phyloP scores from a whole-genome alignment of 2,113 vertebrate genomes.

The Muscicapa adusta region DNA sequence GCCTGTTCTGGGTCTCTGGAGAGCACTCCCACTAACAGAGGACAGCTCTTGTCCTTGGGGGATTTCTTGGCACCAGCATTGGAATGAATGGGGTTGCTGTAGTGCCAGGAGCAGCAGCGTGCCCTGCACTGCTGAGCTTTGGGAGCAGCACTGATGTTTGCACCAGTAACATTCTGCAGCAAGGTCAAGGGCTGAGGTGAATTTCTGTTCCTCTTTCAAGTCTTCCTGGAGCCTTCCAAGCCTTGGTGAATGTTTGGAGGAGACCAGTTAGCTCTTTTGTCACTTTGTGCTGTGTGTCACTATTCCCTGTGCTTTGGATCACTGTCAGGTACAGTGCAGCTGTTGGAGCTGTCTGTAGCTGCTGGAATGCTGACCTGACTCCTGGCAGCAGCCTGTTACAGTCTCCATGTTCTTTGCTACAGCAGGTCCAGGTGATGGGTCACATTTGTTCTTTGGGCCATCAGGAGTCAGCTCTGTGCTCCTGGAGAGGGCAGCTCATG shows the following conservation, averaged over 20 bases:
- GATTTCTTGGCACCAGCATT: background rate
- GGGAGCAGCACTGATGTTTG: background rate
- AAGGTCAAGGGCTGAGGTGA: background rate
- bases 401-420: rapidly evolving
- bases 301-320: rapidly evolving
- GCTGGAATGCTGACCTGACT: background rate
- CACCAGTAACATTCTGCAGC: background rate
- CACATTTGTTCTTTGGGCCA: too few species aligned
- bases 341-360: background rate
- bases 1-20: background rate
- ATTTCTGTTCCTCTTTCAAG: background rate
- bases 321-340: rapidly evolving
- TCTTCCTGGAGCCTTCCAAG: background rate
- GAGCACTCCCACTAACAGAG: background rate
- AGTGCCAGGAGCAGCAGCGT: background rate
- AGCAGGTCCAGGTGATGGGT: background rate
- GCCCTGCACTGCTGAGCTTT: background rate
- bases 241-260: background rate
- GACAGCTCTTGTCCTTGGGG: background rate
- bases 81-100: background rate
- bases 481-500: background rate
- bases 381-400: background rate
- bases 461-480: background rate
- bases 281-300: background rate
- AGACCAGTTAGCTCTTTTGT: background rate